phyloP scores from a whole-genome alignment of 2,797 vertebrate species.

The Falco peregrinus region DNA sequence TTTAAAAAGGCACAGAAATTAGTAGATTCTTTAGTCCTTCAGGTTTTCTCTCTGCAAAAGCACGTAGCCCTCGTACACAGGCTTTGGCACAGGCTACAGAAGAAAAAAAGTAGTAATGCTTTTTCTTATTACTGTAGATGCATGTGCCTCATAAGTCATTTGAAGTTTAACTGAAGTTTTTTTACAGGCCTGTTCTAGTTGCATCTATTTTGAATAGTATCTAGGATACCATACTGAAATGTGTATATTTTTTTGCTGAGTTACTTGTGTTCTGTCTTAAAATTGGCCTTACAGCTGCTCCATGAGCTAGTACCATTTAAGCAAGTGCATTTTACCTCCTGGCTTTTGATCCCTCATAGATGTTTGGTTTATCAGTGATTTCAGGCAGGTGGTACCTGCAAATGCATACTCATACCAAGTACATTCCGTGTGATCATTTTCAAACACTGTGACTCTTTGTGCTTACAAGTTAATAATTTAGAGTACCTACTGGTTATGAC shows the following conservation, averaged over 20 bases:
- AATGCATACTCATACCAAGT: background rate
- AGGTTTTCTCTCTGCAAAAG: background rate
- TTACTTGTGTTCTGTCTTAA: background rate
- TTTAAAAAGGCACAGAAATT: background rate
- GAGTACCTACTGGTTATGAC: background rate
- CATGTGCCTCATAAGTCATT: background rate
- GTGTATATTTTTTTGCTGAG: background rate
- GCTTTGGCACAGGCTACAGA: background rate
- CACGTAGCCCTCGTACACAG: slow-evolving; percentile 48
- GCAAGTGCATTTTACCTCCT: background rate
- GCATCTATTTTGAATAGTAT: background rate
- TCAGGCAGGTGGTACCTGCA: background rate
- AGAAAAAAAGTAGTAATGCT: background rate
- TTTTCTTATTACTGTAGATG: background rate
- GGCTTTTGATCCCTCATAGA: background rate
- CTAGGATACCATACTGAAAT: background rate
- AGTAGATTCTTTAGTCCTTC: background rate
- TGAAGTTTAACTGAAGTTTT: background rate
- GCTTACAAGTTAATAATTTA: background rate
- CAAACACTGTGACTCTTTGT: background rate
- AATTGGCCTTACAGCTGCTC: background rate
- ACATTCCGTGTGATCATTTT: background rate
- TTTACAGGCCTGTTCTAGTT: background rate
- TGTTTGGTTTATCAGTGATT: background rate
- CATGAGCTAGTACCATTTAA: background rate